Evolutionary conservation across 2,113 vertebrate species (phyloP).

Genomic region (Saimiri boliviensis): DNA sequence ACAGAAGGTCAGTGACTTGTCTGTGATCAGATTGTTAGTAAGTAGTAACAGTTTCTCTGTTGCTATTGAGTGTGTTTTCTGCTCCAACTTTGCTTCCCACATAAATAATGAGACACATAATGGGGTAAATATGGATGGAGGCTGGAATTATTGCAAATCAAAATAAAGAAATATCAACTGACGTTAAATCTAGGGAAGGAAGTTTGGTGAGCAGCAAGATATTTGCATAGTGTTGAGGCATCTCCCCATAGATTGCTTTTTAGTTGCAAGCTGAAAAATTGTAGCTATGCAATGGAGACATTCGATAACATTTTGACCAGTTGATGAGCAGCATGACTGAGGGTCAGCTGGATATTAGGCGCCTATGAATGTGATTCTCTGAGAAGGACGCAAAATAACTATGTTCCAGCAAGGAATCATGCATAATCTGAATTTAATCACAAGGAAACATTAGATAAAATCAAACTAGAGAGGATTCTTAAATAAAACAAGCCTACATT

Average conservation of each 20-base stretch:
- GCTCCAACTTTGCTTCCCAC: background rate
- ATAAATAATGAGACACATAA: background rate
- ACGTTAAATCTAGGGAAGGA: background rate
- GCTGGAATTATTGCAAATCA: background rate
- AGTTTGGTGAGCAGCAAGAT: background rate
- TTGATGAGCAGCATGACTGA: background rate
- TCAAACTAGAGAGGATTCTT: background rate
- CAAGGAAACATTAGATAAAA: background rate
- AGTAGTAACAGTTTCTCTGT: background rate
- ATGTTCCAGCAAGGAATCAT: background rate
- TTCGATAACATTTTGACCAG: background rate
- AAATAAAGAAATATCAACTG: background rate
- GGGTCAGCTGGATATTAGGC: rapidly evolving
- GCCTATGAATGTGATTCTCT: background rate
- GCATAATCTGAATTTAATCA: background rate
- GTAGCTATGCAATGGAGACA: background rate
- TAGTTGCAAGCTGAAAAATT: background rate
- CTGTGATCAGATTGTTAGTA: background rate
- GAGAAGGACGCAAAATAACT: background rate
- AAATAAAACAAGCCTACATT: background rate
- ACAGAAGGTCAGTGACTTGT: background rate
- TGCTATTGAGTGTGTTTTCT: background rate
- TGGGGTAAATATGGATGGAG: background rate
- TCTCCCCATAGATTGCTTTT: background rate
- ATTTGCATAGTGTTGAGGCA: background rate